Base-by-base conservation (phyloP, 2,113 vertebrate species). In the Micronisus gabar region DNA sequence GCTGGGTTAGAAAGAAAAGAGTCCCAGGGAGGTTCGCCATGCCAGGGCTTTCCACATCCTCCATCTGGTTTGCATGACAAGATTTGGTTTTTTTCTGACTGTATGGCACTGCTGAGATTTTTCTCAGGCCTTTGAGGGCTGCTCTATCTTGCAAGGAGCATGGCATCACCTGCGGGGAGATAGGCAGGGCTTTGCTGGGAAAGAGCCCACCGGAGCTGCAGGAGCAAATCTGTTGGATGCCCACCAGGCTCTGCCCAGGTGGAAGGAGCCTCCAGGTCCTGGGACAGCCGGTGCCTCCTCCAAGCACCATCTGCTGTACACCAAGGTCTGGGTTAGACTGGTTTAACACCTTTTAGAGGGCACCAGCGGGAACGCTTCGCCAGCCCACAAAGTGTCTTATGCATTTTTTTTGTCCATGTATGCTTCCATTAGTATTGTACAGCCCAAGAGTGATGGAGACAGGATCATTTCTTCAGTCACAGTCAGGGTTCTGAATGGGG, bases 241-340 rank as follows among this genome's bases (percentile, higher is more conserved):
- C 43, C 62, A 65, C 15, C 17, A 55, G 34, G 40, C 34, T 80
- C 71, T 83, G 22, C 17, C 12, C 5, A 6, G 6, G 32, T 61
- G 40, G 26, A 92, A 68, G 67, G 36, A 76, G 12, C 34, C 36
- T 68, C 48, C 40, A 40, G 34, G 14, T 36, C 25, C 52, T 0
- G 0, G 30, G 34, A 61, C 17, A 93, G 32, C 12, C 48, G n/a
- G 6, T 32, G n/a, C 6, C 40, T 81, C 26, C 38, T 48, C n/a
- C 50, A 74, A 2, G 3, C 10, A 26, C n/a, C 14, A 4, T 11
- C n/a, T 1, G 0, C 16, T 67, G 55, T 29, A 62, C 41, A 25
- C 15, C 38, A 48, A 41, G 32, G n/a, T 25, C 61, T 67, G 38
- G 20, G 34, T 67, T 67, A 30, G 70, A 52, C 30, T 71, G n/a